A percentile compares a stretch with the other conserved stretches of the same genome.
phyloP scores from a whole-genome alignment of 1,140 invertebrate genomes.

The Drosophila nebulosa region DNA sequence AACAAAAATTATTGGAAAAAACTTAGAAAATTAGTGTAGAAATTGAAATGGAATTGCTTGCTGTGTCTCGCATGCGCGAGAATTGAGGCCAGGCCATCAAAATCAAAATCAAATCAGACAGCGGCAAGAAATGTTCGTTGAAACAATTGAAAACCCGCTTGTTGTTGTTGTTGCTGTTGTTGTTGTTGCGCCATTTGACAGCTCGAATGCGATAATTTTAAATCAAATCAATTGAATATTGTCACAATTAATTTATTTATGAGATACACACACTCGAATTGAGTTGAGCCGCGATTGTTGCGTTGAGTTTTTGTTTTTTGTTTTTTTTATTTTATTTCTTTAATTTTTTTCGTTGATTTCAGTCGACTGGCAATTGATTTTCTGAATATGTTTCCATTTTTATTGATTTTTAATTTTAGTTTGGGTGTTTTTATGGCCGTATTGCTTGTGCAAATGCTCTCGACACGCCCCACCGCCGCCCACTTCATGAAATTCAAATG shows the following conservation, averaged over 20 bases:
- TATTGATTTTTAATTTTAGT: constrained; percentile 75
- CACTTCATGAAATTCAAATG: constrained; percentile 61
- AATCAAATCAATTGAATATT: constrained; percentile 79
- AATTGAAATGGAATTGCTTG: background rate
- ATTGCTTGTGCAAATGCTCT: constrained; percentile 43
- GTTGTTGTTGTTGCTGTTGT: too few relatives aligned
- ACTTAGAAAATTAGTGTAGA: background rate
- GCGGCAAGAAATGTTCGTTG: constrained; percentile 24
- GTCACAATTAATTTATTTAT: constrained; percentile 77
- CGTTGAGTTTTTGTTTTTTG: constrained; percentile 13
- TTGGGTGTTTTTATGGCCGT: constrained; percentile 60
- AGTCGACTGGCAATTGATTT: constrained; percentile 56
- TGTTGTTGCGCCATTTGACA: constrained; percentile 48
- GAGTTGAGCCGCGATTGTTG: constrained; percentile 31
- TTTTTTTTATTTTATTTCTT: constrained; percentile 24
- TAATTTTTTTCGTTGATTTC: constrained; percentile 7
- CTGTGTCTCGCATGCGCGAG: background rate
- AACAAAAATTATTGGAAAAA: background rate
- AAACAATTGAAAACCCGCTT: constrained; percentile 57
- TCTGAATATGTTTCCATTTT: constrained; percentile 41
- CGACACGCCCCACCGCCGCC: constrained; percentile 34
- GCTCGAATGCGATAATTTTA: constrained; percentile 73
- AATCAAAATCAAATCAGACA: constrained; percentile 45
- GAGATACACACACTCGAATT: constrained; percentile 52
- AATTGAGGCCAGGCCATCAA: constrained; percentile 37